Percentiles rank a stretch among this genome's conserved stretches.
These are phyloP conservation scores for Chionomys nivalis DNA, from an alignment of 2,113 vertebrate genomes.

Conservation along the genomic window DNA sequence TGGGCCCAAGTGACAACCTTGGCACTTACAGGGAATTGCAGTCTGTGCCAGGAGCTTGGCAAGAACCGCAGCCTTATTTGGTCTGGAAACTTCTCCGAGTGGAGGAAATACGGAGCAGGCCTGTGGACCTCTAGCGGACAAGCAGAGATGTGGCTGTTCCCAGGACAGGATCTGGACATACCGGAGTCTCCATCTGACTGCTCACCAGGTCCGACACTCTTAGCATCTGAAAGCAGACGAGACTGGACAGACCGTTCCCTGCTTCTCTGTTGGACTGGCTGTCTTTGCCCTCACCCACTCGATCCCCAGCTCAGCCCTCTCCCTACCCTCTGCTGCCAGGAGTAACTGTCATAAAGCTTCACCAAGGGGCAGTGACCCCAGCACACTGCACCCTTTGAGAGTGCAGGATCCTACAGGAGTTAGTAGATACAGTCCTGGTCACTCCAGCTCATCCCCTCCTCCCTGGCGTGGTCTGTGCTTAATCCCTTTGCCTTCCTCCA, in stretches of 20 bases:
- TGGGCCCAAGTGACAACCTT: background rate
- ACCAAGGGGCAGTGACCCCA: background rate
- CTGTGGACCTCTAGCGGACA: background rate
- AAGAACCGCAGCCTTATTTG: constrained; percentile 76
- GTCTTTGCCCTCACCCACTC: background rate
- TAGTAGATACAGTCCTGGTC: background rate
- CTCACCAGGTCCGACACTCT: too few relatives aligned
- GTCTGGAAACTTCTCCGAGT: constrained; percentile 76
- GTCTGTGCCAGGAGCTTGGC: constrained; percentile 46
- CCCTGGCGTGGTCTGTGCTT: background rate
- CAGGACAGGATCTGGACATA: background rate
- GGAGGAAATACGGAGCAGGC: background rate
- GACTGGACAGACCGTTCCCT: background rate
- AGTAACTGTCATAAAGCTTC: background rate
- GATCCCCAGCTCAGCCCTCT: rapidly evolving
- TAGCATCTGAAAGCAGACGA: background rate
- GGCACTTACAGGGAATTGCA: background rate
- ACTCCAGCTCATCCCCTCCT: background rate
- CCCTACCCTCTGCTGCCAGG: background rate
- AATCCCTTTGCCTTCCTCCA: background rate
- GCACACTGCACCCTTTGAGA: background rate
- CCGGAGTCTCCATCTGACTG: background rate
- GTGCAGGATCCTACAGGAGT: background rate
- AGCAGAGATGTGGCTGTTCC: background rate
- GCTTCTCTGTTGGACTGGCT: background rate